Conservation (phyloP, 2,888 invertebrate genomes). For the Cantharis flavilabris region DNA sequence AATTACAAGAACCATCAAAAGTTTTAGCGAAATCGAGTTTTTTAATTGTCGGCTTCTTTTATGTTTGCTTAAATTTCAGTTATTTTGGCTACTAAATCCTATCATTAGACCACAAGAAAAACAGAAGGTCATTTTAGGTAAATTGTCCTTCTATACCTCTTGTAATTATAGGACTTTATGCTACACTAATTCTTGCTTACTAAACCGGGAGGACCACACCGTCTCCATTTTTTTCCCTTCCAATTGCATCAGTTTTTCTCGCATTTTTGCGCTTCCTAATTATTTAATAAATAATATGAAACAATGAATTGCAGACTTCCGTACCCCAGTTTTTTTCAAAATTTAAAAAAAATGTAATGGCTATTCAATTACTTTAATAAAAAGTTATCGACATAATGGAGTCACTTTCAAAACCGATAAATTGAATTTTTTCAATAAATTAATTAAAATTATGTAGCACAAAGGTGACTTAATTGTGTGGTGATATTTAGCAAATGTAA, state of each 20-base stretch:
- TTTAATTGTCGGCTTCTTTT: slow-evolving; percentile 23
- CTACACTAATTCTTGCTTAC: slow-evolving; percentile 12
- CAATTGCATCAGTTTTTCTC: neutral
- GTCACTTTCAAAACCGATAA: neutral
- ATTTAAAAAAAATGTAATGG: too few species aligned
- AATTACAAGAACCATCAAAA: neutral
- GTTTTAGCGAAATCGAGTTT: slow-evolving; percentile 6
- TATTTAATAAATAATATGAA: too few species aligned
- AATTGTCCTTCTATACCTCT: slow-evolving; percentile 19
- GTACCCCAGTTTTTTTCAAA: too few species aligned
- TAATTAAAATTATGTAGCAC: neutral
- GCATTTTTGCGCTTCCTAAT: too few species aligned
- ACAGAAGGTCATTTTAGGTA: slow-evolving; percentile 15
- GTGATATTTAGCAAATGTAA: neutral
- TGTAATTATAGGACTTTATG: slow-evolving; percentile 22
- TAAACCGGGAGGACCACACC: neutral
- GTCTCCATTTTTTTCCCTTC: neutral
- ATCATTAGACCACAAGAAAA: slow-evolving; percentile 16
- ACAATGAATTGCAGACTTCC: too few species aligned
- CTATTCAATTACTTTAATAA: neutral
- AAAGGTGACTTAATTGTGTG: neutral
- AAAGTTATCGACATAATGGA: neutral
- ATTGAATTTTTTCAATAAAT: neutral
- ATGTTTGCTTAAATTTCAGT: slow-evolving; percentile 5
- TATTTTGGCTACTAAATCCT: slow-evolving; percentile 12